These are phyloP conservation scores for Trematomus bernacchii DNA, from an alignment of 2,797 vertebrate genomes.

Conservation along the genomic window DNA sequence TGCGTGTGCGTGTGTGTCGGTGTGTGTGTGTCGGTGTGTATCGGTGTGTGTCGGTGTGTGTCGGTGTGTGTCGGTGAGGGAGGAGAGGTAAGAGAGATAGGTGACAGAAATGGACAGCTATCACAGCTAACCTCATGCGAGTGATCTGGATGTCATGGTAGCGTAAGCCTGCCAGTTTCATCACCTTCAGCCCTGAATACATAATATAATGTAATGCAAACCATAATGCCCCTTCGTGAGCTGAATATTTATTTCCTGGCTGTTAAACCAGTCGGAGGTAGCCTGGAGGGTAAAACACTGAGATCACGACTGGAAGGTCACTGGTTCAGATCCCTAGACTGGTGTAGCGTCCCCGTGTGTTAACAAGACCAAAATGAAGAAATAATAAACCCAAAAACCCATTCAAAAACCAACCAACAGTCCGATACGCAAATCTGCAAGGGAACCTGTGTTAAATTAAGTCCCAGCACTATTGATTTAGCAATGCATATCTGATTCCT, in stretches of 20 bases:
- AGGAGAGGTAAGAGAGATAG: not conserved
- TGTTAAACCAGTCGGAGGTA: not conserved
- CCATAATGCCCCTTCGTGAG: slow-evolving; percentile 26
- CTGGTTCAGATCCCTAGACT: slow-evolving; percentile 8
- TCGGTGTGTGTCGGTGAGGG: not conserved
- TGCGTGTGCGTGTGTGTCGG: slow-evolving; percentile 11
- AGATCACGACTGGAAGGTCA: slow-evolving; percentile 16
- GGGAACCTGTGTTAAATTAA: slow-evolving; percentile 64
- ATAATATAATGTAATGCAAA: slow-evolving; percentile 31
- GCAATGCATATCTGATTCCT: slow-evolving; percentile 66
- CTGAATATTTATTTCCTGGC: slow-evolving; percentile 33
- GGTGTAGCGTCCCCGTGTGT: not conserved
- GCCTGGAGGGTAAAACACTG: not conserved
- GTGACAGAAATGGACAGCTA: slow-evolving; percentile 38
- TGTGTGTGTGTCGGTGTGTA: not conserved
- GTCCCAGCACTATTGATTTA: slow-evolving; percentile 65
- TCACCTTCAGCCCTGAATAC: slow-evolving; percentile 30
- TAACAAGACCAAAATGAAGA: too few species aligned
- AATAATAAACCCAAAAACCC: not conserved
- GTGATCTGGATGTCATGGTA: slow-evolving; percentile 13
- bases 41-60: not conserved
- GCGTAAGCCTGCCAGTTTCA: slow-evolving; percentile 26
- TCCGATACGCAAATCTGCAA: slow-evolving; percentile 39
- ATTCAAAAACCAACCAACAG: slow-evolving; percentile 30
- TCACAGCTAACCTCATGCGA: slow-evolving; percentile 28